Evolutionary conservation across 2,888 invertebrate genomes (phyloP).

Genomic region (Lepidochitona cinerea): DNA sequence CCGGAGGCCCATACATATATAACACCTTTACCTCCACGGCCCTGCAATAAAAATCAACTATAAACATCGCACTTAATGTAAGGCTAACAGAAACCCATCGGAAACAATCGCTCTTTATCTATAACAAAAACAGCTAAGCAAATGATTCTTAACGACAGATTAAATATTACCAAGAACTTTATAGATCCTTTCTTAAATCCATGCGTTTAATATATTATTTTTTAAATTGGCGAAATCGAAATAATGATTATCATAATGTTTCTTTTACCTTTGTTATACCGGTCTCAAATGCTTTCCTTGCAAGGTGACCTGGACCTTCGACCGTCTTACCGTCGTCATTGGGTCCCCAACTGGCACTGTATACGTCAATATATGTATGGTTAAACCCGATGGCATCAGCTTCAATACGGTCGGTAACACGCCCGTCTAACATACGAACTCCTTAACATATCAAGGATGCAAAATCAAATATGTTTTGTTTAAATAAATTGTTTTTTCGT

Average conservation of each 20-base stretch:
- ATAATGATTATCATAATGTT: no score
- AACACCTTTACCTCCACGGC: conserved; percentile 83
- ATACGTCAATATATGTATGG: conserved; percentile 85
- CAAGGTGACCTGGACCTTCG: conserved; percentile 88
- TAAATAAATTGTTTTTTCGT: no score
- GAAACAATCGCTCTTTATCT: no score
- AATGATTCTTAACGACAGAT: no score
- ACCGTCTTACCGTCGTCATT: conserved; percentile 90
- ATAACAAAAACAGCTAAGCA: no score
- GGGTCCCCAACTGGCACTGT: conserved; percentile 95
- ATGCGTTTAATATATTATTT: no score
- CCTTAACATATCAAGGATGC: conserved; percentile 71
- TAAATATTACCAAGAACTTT: no score
- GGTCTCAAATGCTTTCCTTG: conserved; percentile 81
- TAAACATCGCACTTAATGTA: no score
- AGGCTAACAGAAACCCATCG: no score
- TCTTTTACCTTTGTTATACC: conserved; percentile 82
- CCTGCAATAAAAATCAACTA: conserved; percentile 70
- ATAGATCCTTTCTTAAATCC: no score
- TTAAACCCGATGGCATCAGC: conserved; percentile 86
- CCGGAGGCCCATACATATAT: conserved; percentile 96
- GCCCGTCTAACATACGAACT: conserved; percentile 89
- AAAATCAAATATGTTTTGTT: no score
- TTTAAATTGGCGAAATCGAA: no score
- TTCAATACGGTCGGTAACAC: conserved; percentile 89